Evolutionary conservation across 2,113 vertebrate species (phyloP).

Genomic region (Hypocryptadius cinnamomeus): DNA sequence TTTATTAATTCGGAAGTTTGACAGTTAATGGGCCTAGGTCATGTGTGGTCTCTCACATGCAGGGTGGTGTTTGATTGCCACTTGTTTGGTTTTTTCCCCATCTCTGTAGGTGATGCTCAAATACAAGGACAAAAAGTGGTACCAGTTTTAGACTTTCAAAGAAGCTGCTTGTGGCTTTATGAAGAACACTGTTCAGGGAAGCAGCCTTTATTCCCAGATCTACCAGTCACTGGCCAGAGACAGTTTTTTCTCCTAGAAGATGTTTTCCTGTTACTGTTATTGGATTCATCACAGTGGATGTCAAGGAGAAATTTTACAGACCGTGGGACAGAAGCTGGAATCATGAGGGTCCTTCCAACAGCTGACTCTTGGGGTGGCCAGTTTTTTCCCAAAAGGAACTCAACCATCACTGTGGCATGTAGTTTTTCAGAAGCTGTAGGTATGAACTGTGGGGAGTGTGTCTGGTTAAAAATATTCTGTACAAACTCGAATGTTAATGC

Average conservation of each 20-base stretch:
- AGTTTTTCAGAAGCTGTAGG: slow-evolving; percentile 59
- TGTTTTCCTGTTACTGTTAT: slow-evolving; percentile 50
- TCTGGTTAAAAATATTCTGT: slow-evolving; percentile 68
- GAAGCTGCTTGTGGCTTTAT: slow-evolving; percentile 39
- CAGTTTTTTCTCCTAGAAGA: slow-evolving; percentile 53
- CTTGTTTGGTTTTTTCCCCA: not conserved
- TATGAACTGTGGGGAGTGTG: slow-evolving; percentile 61
- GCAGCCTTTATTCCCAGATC: slow-evolving; percentile 65
- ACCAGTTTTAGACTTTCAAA: slow-evolving; percentile 86
- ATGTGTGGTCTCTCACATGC: not conserved
- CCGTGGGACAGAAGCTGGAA: not conserved
- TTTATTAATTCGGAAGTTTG: not conserved
- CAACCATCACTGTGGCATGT: slow-evolving; percentile 64
- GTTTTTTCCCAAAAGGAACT: slow-evolving; percentile 40
- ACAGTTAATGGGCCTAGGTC: not conserved
- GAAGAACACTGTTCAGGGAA: slow-evolving; percentile 66
- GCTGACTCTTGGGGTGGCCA: not conserved
- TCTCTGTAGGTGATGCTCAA: slow-evolving; percentile 92
- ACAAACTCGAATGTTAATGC: slow-evolving; percentile 86
- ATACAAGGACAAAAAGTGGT: slow-evolving; percentile 99
- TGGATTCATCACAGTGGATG: slow-evolving; percentile 35
- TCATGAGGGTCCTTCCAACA: not conserved
- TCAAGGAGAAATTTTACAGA: slow-evolving; percentile 40
- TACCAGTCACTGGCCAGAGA: slow-evolving; percentile 57
- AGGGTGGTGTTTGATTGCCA: not conserved